phyloP scores from a whole-genome alignment of 1,140 invertebrate genomes.

The Onthophagus taurus region DNA sequence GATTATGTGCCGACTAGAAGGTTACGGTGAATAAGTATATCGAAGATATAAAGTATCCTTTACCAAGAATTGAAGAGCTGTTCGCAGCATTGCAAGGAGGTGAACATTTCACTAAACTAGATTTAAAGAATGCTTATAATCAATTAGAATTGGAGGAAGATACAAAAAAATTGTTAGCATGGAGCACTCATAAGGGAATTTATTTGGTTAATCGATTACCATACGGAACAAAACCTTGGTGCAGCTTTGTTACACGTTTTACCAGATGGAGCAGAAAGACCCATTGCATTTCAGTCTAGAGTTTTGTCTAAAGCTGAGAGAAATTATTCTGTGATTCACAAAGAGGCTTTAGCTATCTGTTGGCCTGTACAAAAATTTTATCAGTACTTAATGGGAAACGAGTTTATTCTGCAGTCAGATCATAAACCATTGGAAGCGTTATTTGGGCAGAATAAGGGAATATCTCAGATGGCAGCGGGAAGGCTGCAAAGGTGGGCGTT shows the following conservation, averaged over 20 bases:
- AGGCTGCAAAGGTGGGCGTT: constrained; percentile 22
- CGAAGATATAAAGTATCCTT: constrained; percentile 20
- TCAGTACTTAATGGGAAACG: constrained; percentile 41
- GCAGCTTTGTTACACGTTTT: constrained; percentile 15
- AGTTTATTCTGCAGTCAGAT: constrained; percentile 32
- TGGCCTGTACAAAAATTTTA: constrained; percentile 39
- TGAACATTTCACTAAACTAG: constrained; percentile 31
- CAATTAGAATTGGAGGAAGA: constrained; percentile 32
- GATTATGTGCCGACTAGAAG: constrained; percentile 24
- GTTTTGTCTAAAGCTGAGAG: constrained; percentile 13
- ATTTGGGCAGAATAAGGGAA: constrained; percentile 34
- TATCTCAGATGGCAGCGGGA: constrained; percentile 28
- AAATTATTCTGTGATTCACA: constrained; percentile 19
- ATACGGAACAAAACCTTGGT: constrained; percentile 38
- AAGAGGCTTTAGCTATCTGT: constrained; percentile 18
- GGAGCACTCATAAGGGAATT: constrained; percentile 22
- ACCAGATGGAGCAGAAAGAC: constrained; percentile 2
- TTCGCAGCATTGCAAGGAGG: constrained; percentile 27
- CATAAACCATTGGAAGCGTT: constrained; percentile 37
- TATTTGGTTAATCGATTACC: constrained; percentile 37
- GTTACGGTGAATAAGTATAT: constrained; percentile 26
- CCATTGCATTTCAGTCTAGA: constrained; percentile 16
- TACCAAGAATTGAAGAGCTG: constrained; percentile 30
- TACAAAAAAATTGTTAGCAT: constrained; percentile 17
- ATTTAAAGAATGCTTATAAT: constrained; percentile 35